Evolutionary conservation across 2,113 vertebrate genomes (phyloP).

Genomic region (Micronycteris hirsuta): DNA sequence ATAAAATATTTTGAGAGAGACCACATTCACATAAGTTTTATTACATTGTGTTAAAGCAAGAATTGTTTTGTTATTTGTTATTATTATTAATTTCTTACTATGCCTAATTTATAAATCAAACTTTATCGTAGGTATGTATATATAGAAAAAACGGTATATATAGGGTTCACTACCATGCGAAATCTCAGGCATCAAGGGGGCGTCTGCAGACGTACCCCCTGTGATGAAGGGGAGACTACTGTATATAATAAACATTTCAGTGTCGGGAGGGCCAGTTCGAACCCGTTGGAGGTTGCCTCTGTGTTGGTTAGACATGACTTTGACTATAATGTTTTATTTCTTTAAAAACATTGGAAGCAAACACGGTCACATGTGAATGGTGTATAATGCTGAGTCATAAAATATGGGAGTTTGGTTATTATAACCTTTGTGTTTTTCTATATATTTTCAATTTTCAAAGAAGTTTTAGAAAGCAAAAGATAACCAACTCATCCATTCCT

Average conservation of each 20-base stretch:
- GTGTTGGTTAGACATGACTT: neutral
- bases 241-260: neutral
- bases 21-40: no score
- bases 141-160: neutral
- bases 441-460: neutral
- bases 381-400: neutral
- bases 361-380: neutral
- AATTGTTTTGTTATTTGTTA: neutral
- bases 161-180: no score
- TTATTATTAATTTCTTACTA: neutral
- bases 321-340: neutral
- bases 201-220: no score
- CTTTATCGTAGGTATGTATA: neutral
- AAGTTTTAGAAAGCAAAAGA: neutral
- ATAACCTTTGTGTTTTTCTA: neutral
- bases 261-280: neutral
- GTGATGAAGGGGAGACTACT: no score
- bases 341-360: constrained; percentile 6
- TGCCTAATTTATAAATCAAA: no score
- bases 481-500: neutral
- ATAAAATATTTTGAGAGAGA: neutral
- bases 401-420: neutral
- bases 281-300: neutral
- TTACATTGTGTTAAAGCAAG: neutral
- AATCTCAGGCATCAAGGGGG: neutral